A percentile compares a stretch with the other conserved stretches of the same genome.
Evolutionary conservation across 2,797 vertebrate species (phyloP).

Genomic region (Enteromius viviparus): DNA sequence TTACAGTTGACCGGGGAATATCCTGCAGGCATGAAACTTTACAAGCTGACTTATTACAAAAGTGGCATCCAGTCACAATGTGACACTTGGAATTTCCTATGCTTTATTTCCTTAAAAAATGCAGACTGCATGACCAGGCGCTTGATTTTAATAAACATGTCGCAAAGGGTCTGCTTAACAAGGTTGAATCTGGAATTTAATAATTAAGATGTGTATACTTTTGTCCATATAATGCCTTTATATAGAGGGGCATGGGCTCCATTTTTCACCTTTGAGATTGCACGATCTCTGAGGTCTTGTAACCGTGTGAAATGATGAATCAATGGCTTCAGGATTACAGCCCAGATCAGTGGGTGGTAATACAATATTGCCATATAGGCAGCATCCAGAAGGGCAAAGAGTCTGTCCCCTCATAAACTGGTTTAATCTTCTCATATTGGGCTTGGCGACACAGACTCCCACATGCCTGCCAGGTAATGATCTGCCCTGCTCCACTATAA

Average conservation of each 20-base stretch:
- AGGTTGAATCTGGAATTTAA: neutral
- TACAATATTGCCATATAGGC: conserved; percentile 46
- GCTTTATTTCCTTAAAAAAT: neutral
- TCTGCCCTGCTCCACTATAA: conserved; percentile 63
- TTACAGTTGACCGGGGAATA: neutral
- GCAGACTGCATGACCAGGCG: neutral
- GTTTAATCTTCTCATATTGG: conserved; percentile 75
- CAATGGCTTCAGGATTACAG: conserved; percentile 38
- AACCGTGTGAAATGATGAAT: conserved; percentile 39
- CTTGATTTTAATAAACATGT: neutral
- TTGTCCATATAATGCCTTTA: neutral
- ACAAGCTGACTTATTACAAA: neutral
- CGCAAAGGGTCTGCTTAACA: neutral
- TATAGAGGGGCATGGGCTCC: neutral
- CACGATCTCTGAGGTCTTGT: neutral
- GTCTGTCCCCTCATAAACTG: conserved; percentile 69
- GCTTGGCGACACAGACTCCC: conserved; percentile 62
- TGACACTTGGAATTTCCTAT: neutral
- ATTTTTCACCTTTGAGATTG: conserved; percentile 4
- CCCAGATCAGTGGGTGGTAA: conserved; percentile 34
- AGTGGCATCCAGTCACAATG: neutral
- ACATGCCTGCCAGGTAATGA: conserved; percentile 66
- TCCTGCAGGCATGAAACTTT: neutral
- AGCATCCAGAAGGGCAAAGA: conserved; percentile 68
- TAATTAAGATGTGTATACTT: neutral